Evolutionary conservation across 2,797 vertebrate genomes (phyloP), one percentile per base, ranked within the genome.

Genomic region (Oceanodroma leucorhoa): DNA sequence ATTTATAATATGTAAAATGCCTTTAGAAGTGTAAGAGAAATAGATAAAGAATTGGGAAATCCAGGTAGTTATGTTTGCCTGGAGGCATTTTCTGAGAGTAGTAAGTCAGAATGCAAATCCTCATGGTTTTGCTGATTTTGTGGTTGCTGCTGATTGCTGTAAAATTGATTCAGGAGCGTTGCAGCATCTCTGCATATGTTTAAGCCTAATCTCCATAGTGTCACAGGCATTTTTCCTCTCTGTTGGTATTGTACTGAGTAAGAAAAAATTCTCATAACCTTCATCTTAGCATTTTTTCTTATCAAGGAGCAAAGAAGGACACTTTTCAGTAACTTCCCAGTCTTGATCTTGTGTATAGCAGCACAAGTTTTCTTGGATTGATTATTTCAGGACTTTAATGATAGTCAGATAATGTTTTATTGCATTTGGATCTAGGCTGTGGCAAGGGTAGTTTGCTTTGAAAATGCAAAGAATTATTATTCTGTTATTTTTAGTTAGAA

Each of bases 131-230:
- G 82, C 92, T 93, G 94, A 92, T 96, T 96, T 85, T 87, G 72
- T 94, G 81, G 87, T 92, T 0, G 5, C 70, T 87, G 67, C 65
- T 96, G 89, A 95, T 97, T 96, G 87, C 79, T 86, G 57, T 91
- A 93, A 91, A 89, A 96, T 96, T 87, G 84, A 96, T 93, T 97
- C 92, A 67, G 60, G 54, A 94, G n/a, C n/a, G 1, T 41, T 85
- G 75, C 81, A 89, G 82, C 75, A 89, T 95, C 69, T 87, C 82
- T 96, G 92, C 84, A 72, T 97, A 91, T 80, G 82, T 83, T 94
- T 87, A 78, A 94, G 50, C 53, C 71, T 94, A 78, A 87, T 91
- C 81, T 95, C 87, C 75, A 58, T 46, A 71, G 81, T 43, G 81
- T 96, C 89, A 89, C 29, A 80, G 84, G 48, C 81, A 80, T 75